These are phyloP conservation scores for Dolichoris vasculosae DNA, from an alignment of 1,140 invertebrate genomes.

Conservation along the genomic window DNA sequence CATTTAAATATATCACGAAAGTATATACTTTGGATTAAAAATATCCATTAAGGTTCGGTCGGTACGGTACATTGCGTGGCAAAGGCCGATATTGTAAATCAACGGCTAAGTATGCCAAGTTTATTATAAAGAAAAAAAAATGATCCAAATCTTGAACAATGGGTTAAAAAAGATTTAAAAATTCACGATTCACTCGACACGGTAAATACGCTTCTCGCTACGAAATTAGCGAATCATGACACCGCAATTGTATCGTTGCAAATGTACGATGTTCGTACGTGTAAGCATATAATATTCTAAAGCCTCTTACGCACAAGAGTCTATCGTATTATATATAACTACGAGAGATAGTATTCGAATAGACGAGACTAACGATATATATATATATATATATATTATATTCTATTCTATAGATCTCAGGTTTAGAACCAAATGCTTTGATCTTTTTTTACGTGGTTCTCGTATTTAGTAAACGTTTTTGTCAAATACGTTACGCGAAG, in stretches of 20 bases:
- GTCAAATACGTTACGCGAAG: not conserved
- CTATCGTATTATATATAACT: not conserved
- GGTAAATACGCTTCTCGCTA: not conserved
- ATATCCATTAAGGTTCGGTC: not conserved
- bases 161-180: not conserved
- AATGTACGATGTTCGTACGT: not conserved
- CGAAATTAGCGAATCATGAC: not conserved
- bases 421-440: not conserved
- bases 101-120: not conserved
- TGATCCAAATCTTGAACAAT: not conserved
- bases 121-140: not conserved
- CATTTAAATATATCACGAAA: no score
- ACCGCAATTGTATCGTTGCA: not conserved
- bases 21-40: not conserved
- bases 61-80: not conserved
- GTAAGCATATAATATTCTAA: not conserved
- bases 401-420: not conserved
- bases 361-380: not conserved
- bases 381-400: not conserved
- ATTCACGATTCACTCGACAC: not conserved
- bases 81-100: not conserved
- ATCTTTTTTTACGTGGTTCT: not conserved
- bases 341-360: not conserved
- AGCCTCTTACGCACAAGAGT: not conserved
- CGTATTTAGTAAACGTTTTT: not conserved